These are phyloP conservation scores for Vultur gryphus DNA, from an alignment of 2,797 vertebrate species.

Conservation along the genomic window DNA sequence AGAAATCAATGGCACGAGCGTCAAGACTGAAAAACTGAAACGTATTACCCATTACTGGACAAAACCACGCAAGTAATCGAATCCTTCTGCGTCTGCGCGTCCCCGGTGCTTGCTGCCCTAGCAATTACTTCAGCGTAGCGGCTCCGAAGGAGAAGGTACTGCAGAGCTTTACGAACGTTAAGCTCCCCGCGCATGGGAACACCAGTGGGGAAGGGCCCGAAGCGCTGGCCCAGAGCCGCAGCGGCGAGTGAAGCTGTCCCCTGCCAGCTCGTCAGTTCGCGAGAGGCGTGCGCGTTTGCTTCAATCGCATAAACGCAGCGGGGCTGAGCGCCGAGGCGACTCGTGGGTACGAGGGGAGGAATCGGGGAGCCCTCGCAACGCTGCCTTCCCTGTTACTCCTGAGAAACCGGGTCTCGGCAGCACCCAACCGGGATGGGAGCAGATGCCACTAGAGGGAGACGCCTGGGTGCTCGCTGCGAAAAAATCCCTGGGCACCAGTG, in stretches of 20 bases:
- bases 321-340: not conserved
- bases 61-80: not conserved
- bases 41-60: not conserved
- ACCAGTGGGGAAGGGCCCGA: not conserved
- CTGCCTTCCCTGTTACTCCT: not conserved
- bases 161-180: not conserved
- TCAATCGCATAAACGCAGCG: not conserved
- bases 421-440: not conserved
- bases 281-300: rapidly evolving
- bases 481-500: not conserved
- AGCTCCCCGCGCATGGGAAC: not conserved
- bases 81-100: too few species aligned
- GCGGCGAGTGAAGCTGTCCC: not conserved
- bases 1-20: not conserved
- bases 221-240: not conserved
- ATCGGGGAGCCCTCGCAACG: not conserved
- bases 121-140: rapidly evolving
- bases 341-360: not conserved
- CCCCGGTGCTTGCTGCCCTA: not conserved
- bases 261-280: not conserved
- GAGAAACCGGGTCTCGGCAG: not conserved
- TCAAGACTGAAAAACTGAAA: not conserved
- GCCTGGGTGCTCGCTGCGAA: not conserved
- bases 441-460: not conserved
- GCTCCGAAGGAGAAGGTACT: not conserved